Base-by-base conservation (phyloP, 2,888 invertebrate genomes). In the Aphodius granarius region DNA sequence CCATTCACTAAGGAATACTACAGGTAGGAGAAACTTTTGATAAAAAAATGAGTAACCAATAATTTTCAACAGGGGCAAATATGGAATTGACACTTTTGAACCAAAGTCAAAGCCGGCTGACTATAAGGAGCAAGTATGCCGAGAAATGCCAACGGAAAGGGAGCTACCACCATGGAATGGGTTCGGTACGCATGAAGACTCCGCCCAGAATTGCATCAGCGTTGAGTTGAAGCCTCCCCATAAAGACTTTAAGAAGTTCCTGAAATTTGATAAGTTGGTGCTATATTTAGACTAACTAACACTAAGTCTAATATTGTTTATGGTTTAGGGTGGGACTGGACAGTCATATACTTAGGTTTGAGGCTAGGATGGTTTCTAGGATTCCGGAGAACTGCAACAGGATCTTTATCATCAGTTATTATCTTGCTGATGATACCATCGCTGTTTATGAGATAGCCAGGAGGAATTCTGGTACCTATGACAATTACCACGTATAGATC, bases 121-220 rank as follows among this genome's bases (percentile, higher is more conserved):
- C 71, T 70, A 71, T 9, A 72, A 74, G 13, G 74, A 74, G 23
- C 66, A 64, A 13, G 74, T 16, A 15, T 77, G 75, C 23, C 66
- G 65, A 43, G 63, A 23, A 5, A 71, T 83, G 80, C 1, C 87
- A 66, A 83, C 85, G 3, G 86, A 89, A 19, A 86, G 90, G 0
- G 86, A 90, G 79, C 84, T 94, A 66, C 97, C 97, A 0, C 97
- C 97, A 0, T 97, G 95, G 91, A 97, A 97, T 84, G 97, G 97
- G 2, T 96, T 93, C 87, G 97, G 97, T 0, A 92, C 93, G 0
- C 94, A 95, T 83, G 96, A 96, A 78, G 97, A 97, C 85, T 97
- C 97, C 0, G 94, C 96, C 6, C 94, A 94, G 80, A 97, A 96
- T 84, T 97, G 97, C 83, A 90, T 92, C 71, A 92, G 93, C 0